Conservation (phyloP, 2,888 invertebrate species). For the Biston betularia region DNA sequence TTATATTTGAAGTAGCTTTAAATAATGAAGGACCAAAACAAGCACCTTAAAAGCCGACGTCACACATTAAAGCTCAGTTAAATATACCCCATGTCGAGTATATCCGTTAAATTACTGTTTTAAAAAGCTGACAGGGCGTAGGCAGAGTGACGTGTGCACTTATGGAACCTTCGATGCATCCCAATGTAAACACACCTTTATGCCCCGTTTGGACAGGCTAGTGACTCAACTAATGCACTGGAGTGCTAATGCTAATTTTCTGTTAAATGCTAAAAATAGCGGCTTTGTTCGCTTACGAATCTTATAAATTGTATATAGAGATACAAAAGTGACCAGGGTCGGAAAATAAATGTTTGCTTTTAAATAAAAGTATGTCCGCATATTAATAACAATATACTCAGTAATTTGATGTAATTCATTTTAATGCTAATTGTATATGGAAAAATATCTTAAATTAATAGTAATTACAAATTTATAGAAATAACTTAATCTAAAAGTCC, state of each 20-base stretch:
- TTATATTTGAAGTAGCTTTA: neutral
- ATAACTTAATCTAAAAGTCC: too few relatives aligned
- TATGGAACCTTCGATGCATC: conserved; percentile 43
- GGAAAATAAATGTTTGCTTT: neutral
- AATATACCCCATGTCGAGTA: conserved; percentile 39
- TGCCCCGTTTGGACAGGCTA: conserved; percentile 40
- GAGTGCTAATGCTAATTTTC: conserved; percentile 33
- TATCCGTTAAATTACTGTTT: conserved; percentile 40
- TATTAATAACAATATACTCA: too few relatives aligned
- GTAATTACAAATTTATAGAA: too few relatives aligned
- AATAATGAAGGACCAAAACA: conserved; percentile 12
- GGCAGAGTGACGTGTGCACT: conserved; percentile 50
- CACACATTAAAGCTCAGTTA: conserved; percentile 29
- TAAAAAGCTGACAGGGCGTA: conserved; percentile 51
- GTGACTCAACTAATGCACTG: conserved; percentile 38
- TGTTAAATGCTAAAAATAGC: conserved; percentile 24
- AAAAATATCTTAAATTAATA: too few relatives aligned
- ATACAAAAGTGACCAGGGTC: neutral
- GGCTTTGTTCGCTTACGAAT: conserved; percentile 12
- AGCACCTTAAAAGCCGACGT: conserved; percentile 20
- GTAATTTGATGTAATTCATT: too few relatives aligned
- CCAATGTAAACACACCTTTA: conserved; percentile 45
- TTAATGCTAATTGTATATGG: too few relatives aligned
- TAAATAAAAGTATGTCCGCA: neutral
- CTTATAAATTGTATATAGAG: conserved; percentile 1